Conservation (phyloP, 2,888 invertebrate species). For the Caenorhabditis sp. region DNA sequence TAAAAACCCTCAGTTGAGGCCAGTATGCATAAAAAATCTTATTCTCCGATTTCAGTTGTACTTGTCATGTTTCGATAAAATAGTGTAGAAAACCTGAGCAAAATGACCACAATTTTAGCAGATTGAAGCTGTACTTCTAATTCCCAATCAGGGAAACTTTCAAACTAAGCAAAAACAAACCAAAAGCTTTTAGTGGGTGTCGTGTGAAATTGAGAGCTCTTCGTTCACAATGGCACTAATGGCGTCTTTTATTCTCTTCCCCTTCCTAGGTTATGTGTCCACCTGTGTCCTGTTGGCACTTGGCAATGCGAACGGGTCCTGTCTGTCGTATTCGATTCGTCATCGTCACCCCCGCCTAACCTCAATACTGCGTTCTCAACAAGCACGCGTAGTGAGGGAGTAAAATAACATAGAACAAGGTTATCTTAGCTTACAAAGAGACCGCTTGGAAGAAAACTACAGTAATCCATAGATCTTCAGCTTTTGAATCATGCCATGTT, state of each 20-base stretch:
- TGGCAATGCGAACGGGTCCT: slow-evolving; percentile 35
- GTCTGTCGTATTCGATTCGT: slow-evolving; percentile 50
- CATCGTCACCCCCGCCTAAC: slow-evolving; percentile 28
- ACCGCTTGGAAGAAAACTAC: too few relatives aligned
- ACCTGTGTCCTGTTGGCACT: slow-evolving; percentile 45
- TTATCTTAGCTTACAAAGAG: neutral
- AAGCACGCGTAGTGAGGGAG: neutral
- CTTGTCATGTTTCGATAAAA: too few relatives aligned
- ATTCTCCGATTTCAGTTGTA: too few relatives aligned
- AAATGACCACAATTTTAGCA: too few relatives aligned
- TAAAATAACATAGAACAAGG: neutral
- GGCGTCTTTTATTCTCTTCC: slow-evolving; percentile 16
- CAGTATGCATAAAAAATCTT: too few relatives aligned
- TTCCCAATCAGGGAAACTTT: too few relatives aligned
- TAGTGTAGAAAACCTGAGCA: too few relatives aligned
- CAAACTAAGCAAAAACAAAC: slow-evolving; percentile 10
- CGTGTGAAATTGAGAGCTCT: slow-evolving; percentile 41
- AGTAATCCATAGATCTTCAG: too few relatives aligned
- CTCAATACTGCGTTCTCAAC: slow-evolving; percentile 1
- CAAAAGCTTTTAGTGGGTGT: slow-evolving; percentile 45
- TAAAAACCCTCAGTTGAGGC: too few relatives aligned
- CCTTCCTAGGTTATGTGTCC: slow-evolving; percentile 1
- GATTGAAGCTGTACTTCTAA: too few relatives aligned
- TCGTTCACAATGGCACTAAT: slow-evolving; percentile 29
- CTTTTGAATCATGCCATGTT: too few relatives aligned